Conservation (phyloP, 2,113 vertebrate genomes). For the Lycocorax pyrrhopterus region DNA sequence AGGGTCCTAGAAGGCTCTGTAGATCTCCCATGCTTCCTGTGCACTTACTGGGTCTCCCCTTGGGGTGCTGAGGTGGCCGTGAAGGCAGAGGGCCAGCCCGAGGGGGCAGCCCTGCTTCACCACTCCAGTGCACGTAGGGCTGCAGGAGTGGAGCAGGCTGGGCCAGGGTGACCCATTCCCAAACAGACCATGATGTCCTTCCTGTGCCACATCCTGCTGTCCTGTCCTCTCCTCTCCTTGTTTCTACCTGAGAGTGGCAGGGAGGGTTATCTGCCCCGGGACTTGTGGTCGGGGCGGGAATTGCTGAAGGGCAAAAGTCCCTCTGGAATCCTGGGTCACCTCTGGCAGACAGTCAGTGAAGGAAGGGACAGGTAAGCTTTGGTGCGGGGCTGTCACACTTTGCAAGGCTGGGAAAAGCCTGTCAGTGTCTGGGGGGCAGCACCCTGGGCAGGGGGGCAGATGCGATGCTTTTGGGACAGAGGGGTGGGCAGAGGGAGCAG, state of each 20-base stretch:
- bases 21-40: background rate
- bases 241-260: background rate
- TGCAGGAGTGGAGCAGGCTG: background rate
- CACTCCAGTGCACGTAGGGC: rapidly evolving
- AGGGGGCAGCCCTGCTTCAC: background rate
- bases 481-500: background rate
- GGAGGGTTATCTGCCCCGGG: background rate
- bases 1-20: background rate
- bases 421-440: background rate
- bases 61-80: rapidly evolving
- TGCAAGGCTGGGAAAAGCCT: background rate
- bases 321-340: rapidly evolving
- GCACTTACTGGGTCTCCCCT: background rate
- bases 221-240: background rate
- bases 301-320: background rate
- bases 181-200: background rate
- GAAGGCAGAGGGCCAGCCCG: background rate
- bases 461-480: background rate
- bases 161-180: background rate
- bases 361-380: background rate
- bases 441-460: background rate
- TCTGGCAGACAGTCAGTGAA: rapidly evolving
- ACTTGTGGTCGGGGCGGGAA: background rate
- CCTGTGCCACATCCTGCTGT: background rate
- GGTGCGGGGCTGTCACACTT: background rate